Base-by-base conservation (phyloP, 2,113 vertebrate species). In the Sminthopsis crassicaudata region DNA sequence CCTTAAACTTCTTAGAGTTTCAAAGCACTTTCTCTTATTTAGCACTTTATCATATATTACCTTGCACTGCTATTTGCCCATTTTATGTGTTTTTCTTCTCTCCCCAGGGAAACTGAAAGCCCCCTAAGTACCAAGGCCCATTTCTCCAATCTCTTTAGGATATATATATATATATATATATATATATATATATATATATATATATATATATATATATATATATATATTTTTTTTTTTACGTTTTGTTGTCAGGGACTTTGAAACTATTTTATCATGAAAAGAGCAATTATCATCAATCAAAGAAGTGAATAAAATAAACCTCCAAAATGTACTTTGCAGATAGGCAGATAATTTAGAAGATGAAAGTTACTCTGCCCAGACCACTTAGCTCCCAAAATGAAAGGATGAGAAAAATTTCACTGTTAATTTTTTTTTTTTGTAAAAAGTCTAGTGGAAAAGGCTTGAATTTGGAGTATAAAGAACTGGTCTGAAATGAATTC, bases 221-320 rank as follows among this genome's bases (percentile, higher is more conserved):
- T n/a, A n/a, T n/a, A n/a, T n/a, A n/a, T n/a, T n/a, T 48, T 88
- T 90, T 91, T 88, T 91, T 91, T 91, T 48, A 54, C 54, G 90
- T 90, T 91, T 93, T 93, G 76, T 94, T 96, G 42, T 51, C 11
- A 89, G 95, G 53, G 91, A 96, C 27, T 19, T 90, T 92, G 16
- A 91, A 94, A 89, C 91, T 14, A 93, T 53, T 92, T 55, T 51
- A 93, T 89, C 30, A 91, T 50, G 93, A 91, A 92, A 42, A 96
- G 36, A 46, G 8, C 25, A 90, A 94, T 52, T 84, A 3, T 7
- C 16, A 50, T 36, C 91, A 53, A 76, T 93, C 30, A 90, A 96
- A 97, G 91, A 27, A 52, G 90, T 42, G 53, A 26, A 94, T 93
- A 90, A 14, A 26, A 46, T 26, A 6, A n/a, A 76, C 3, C 25